Base-by-base conservation (phyloP, 1,140 invertebrate genomes). In the Caerostris extrusa region DNA sequence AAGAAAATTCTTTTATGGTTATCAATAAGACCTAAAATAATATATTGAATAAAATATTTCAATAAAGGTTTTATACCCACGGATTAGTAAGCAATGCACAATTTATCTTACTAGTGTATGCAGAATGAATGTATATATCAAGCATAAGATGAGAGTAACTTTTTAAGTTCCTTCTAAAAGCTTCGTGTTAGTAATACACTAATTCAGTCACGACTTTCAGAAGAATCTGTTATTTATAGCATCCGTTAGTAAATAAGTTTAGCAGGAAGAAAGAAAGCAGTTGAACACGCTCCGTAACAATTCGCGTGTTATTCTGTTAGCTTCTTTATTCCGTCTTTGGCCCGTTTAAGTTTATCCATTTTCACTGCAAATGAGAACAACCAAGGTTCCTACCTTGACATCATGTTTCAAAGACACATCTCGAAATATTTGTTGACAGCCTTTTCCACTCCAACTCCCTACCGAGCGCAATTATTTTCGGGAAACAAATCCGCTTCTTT, bases 361-460 rank as follows among this genome's bases (percentile, higher is more conserved):
- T n/a, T 50, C 58, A 57, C 83, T 85, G 7, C n/a, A 19, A 57
- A 19, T 19, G 56, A 58, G 56, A 85, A n/a, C 7, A 56, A 8
- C 57, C 83, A 85, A 85, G 83, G 83, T 85, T 85, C 57, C 83
- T 85, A 85, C 83, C 83, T 85, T 85, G 83, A 85, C 83, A 85
- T 58, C 83, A 34, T 56, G 58, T 85, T 85, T 85, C 83, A 85
- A 85, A 85, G 83, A 85, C 83, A 57, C 81, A 85, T 60, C 71
- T 77, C 50, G 71, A 77, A 77, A 58, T n/a, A 85, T 58, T 85
- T 85, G 83, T n/a, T 85, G 83, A 85, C 83, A 58, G 19, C 83
- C 83, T 57, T 53, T 64, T 12, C 85, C 58, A 58, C 82, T 83
- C 82, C 55, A 57, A 83, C 53, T 83, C 19, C 86, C 86, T 34